Base-by-base conservation (phyloP, 30 jellyfish, hydroid and myxozoan species). In the Clytia hemisphaerica region DNA sequence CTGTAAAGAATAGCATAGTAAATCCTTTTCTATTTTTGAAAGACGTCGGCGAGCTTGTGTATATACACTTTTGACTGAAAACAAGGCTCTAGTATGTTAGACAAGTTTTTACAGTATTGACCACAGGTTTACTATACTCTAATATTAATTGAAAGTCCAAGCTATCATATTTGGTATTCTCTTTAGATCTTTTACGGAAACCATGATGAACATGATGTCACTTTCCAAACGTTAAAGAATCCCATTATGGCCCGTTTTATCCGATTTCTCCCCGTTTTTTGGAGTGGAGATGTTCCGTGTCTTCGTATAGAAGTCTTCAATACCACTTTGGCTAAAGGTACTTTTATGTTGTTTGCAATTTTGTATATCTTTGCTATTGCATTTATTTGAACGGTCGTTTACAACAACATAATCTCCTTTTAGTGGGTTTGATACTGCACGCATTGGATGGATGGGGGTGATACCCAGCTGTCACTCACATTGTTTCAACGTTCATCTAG, bases 211-310 rank as follows among this genome's bases (percentile, higher is more conserved):
- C 82, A 75, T 3, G 98, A 89, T 42, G 65, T 79, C 75, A 89
- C 98, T 7, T 89, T 82, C 34, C 67, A 71, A 53, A 57, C 81
- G 7, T 78, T 89, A 37, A 72, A 47, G 30, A 57, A 69, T 37
- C 98, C 98, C 25, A 75, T 89, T 44, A 37, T 60, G 19, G 84
- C 95, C 6, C 94, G 95, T 6, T 89, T 65, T 57, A 58, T 89
- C 27, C 30, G 94, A 35, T 67, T 89, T 72, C 48, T 67, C 22
- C 98, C 98, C 24, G 65, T 63, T 30, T 50, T 80, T 2, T 89
- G 98, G 98, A 78, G 64, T 37, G 98, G 98, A 30, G 76, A 48
- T 10, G 68, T 87, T 24, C 93, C 92, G 6, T 89, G 98, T 59
- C 58, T 87, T 37, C 59, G 86, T 25, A 88, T 83, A 16, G 98